Base-by-base conservation (phyloP, 1,140 invertebrate species). In the Battus philenor region DNA sequence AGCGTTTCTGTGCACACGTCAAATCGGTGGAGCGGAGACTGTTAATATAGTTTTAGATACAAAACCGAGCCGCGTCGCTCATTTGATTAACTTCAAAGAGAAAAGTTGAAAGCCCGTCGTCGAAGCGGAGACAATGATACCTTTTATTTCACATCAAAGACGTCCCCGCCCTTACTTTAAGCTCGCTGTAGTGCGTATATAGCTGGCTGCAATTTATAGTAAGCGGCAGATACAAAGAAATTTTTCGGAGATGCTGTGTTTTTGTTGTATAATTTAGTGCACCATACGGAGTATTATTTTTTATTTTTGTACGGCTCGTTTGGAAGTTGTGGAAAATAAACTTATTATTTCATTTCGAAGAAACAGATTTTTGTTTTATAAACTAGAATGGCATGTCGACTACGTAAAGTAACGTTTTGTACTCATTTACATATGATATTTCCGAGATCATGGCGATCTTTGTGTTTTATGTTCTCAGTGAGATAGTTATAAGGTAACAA, bases 11-110 rank as follows among this genome's bases (percentile, higher is more conserved):
- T 39, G 56, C 43, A 54, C 65, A 62, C 63, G 50, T 68, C 63
- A 68, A 64, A 31, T 47, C 44, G 15, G 34, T 34, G 44, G 32
- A 53, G 52, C 58, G 50, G 50, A 68, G 59, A 67, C 68, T 68
- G 68, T 70, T 68, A 73, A 76, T 71, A 73, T 69, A 71, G 66
- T 72, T 75, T 76, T 66, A 58, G 66, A 77, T 67, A 59, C 68
- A 64, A 76, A n/a, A 69, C 64, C 49, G 60, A 71, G 62, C 27
- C 64, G 62, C 50, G 52, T 44, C 64, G 70, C 63, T 78, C 72
- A 81, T 81, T 81, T 78, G 70, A 78, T 78, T 75, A 71, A 78
- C 77, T 76, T 81, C 77, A 81, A 81, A 81, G 74, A 56, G 70
- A 69, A 72, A 70, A 72, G 65, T 70, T 78, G 64, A 81, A 77